Percentiles rank a stretch among this genome's conserved stretches.
Evolutionary conservation across 2,113 vertebrate species (phyloP).

Genomic region (Bagarius yarrelli): DNA sequence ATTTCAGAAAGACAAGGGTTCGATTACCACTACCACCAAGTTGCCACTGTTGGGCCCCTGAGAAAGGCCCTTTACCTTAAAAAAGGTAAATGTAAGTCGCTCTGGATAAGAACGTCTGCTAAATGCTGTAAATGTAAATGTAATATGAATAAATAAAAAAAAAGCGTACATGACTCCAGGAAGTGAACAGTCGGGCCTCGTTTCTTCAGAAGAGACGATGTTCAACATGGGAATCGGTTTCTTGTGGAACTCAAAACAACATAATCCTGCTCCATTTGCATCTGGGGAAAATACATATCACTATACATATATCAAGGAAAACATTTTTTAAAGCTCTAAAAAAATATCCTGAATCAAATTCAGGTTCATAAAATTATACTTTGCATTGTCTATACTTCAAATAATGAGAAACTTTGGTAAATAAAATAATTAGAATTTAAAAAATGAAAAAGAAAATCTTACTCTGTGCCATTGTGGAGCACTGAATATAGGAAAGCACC

Average conservation of each 20-base stretch:
- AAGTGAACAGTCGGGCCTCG: conserved; percentile 34
- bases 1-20: too few species aligned
- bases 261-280: not conserved
- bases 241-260: conserved; percentile 14
- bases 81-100: too few species aligned
- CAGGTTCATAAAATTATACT: too few species aligned
- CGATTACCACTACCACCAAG: too few species aligned
- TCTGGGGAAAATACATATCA: not conserved
- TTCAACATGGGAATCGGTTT: rapidly evolving
- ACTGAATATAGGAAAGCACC: conserved; percentile 12
- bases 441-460: not conserved
- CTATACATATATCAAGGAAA: not conserved
- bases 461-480: not conserved
- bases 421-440: not conserved
- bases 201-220: conserved; percentile 19
- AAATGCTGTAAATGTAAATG: too few species aligned
- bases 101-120: too few species aligned
- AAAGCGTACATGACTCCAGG: conserved; percentile 57
- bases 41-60: too few species aligned
- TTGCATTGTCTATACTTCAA: too few species aligned
- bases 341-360: too few species aligned
- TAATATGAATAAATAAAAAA: not conserved
- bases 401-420: not conserved
- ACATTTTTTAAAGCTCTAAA: too few species aligned
- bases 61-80: too few species aligned